These are phyloP conservation scores for Rhingia rostrata DNA, from an alignment of 2,888 invertebrate species.

Conservation along the genomic window DNA sequence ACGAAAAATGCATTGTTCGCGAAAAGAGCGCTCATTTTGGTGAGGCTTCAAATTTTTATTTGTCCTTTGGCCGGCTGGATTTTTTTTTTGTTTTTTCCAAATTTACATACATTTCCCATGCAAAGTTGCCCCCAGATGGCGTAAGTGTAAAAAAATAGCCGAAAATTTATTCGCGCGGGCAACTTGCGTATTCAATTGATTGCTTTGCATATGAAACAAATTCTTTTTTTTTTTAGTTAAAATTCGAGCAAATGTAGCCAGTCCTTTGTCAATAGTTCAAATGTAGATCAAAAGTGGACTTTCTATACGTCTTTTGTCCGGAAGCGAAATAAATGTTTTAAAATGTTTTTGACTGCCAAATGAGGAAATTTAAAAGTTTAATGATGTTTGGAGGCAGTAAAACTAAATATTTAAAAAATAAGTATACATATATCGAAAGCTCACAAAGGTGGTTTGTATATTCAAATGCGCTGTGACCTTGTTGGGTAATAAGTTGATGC, in stretches of 20 bases:
- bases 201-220: constrained; percentile 47
- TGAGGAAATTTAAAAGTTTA: too few species aligned
- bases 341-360: too few species aligned
- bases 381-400: too few species aligned
- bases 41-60: background rate
- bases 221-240: constrained; percentile 25
- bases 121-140: background rate
- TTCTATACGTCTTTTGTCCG: constrained; percentile 1
- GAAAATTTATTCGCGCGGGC: constrained; percentile 20
- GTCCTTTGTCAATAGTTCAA: constrained; percentile 44
- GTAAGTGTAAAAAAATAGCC: constrained; percentile 21
- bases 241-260: constrained; percentile 6
- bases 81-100: constrained; percentile 16
- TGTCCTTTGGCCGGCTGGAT: background rate
- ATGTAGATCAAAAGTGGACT: constrained; percentile 23
- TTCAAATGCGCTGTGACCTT: too few species aligned
- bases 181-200: constrained; percentile 12
- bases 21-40: background rate
- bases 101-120: constrained; percentile 55
- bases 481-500: too few species aligned
- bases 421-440: too few species aligned
- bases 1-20: constrained; percentile 38
- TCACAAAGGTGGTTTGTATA: too few species aligned
- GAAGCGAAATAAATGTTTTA: constrained; percentile 17
- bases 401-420: too few species aligned